A percentile compares a stretch with the other conserved stretches of the same genome.
These are phyloP conservation scores for Melanotaenia pygmaea DNA, from an alignment of 2,797 vertebrate species.

Conservation along the genomic window DNA sequence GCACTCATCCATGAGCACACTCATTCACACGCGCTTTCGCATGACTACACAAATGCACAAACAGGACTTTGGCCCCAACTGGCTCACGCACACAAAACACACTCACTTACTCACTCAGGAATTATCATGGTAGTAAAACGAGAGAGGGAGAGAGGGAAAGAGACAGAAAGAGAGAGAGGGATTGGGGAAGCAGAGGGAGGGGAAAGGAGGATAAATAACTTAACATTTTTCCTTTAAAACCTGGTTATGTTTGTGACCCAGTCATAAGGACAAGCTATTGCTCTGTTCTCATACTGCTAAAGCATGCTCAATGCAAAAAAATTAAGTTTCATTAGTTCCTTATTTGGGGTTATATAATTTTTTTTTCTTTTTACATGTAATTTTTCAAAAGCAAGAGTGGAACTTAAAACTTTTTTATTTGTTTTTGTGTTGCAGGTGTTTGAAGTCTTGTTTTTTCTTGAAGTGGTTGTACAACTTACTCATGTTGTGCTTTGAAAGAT, in stretches of 20 bases:
- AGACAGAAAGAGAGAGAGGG: constrained; percentile 24
- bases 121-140: constrained; percentile 70
- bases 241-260: constrained; percentile 60
- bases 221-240: constrained; percentile 59
- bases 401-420: constrained; percentile 4
- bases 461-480: constrained; percentile 23
- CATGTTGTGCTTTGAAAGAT: constrained; percentile 43
- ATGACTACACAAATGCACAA: constrained; percentile 76
- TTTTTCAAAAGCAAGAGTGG: background rate
- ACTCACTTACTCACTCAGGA: constrained; percentile 63
- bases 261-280: constrained; percentile 58
- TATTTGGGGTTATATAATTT: constrained; percentile 2
- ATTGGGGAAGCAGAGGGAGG: constrained; percentile 28
- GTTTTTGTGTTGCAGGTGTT: constrained; percentile 14
- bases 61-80: constrained; percentile 63
- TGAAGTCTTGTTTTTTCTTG: constrained; percentile 16
- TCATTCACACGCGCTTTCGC: constrained; percentile 72
- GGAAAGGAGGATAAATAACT: constrained; percentile 35
- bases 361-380: background rate
- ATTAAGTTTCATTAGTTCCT: constrained; percentile 12
- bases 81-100: constrained; percentile 69
- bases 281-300: constrained; percentile 27
- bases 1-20: constrained; percentile 63
- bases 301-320: background rate
- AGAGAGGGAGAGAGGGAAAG: constrained; percentile 37